phyloP scores from a whole-genome alignment of 2,113 vertebrate species.

The Eulemur rufifrons region DNA sequence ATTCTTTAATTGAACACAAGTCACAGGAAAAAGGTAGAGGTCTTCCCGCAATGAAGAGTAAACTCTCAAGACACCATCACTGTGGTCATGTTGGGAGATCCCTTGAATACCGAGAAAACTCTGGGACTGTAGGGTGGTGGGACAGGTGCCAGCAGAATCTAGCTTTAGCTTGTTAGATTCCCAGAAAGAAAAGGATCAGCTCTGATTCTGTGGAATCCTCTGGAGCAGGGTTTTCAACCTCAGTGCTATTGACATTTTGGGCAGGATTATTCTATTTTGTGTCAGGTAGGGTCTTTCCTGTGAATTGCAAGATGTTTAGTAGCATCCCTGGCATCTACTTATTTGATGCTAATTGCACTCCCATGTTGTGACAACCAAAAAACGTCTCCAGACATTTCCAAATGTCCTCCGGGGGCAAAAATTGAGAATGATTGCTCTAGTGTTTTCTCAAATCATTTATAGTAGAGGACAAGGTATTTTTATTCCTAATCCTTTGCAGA shows the following conservation, averaged over 20 bases:
- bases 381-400: neutral
- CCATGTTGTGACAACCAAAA: neutral
- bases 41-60: neutral
- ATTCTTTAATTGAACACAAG: neutral
- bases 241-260: neutral
- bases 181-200: neutral
- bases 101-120: neutral
- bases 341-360: neutral
- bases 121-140: neutral
- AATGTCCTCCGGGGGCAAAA: neutral
- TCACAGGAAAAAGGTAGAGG: neutral
- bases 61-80: neutral
- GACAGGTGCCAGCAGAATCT: neutral
- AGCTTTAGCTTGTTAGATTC: neutral
- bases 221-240: neutral
- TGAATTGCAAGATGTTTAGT: neutral
- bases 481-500: neutral
- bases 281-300: too few species aligned
- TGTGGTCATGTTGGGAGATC: neutral
- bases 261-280: neutral
- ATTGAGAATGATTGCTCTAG: neutral
- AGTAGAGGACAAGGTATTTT: neutral
- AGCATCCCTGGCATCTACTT: neutral
- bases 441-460: neutral
- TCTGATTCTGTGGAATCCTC: neutral